A percentile compares a stretch with the other conserved stretches of the same genome.
Evolutionary conservation across 2,113 vertebrate species (phyloP).

Genomic region (Equus quagga): DNA sequence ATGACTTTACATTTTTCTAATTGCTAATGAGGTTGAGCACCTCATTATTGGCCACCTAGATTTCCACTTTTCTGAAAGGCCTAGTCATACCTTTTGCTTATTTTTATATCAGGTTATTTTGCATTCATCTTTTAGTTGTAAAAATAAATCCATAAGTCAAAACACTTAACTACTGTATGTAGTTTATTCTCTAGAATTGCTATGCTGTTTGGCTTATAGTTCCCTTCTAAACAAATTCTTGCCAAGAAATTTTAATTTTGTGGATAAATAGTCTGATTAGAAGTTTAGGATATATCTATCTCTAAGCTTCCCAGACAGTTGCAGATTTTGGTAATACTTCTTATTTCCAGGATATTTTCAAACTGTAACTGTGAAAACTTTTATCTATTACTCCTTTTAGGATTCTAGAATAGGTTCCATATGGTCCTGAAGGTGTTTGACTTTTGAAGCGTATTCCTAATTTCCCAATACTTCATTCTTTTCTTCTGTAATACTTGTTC

Average conservation of each 20-base stretch:
- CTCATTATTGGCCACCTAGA: background rate
- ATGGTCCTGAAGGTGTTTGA: conserved; percentile 40
- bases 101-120: background rate
- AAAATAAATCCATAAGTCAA: background rate
- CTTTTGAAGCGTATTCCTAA: conserved; percentile 29
- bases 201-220: background rate
- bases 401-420: conserved; percentile 49
- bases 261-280: background rate
- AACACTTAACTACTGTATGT: background rate
- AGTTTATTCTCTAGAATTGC: conserved; percentile 36
- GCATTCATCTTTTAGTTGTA: background rate
- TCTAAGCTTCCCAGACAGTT: conserved; percentile 32
- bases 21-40: background rate
- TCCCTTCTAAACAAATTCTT: conserved; percentile 40
- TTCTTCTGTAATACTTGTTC: background rate
- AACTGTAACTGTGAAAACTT: conserved; percentile 41
- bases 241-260: conserved; percentile 48
- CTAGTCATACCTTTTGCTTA: background rate
- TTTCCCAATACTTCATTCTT: conserved; percentile 33
- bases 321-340: conserved; percentile 43
- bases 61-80: background rate
- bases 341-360: conserved; percentile 54
- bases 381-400: conserved; percentile 47
- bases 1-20: conserved; percentile 24
- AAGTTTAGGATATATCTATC: background rate